Base-by-base conservation (phyloP, 2,888 invertebrate species). In the Sinhomidia bicolor region DNA sequence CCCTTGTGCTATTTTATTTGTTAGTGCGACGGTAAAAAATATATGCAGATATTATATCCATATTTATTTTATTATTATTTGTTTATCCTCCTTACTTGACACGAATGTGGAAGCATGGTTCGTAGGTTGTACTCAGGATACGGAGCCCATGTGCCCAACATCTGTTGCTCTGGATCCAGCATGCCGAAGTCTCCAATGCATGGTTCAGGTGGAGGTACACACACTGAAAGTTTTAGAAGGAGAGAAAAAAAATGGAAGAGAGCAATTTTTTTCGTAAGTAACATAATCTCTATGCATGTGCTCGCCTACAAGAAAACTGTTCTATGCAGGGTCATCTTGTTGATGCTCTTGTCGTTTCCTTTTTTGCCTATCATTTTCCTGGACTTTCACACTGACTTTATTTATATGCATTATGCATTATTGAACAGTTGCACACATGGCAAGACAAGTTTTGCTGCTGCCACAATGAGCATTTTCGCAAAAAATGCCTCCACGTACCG, bases 181-280 rank as follows among this genome's bases (percentile, higher is more conserved):
- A 87, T 65, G 7, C 89, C 89, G 62, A 90, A 90, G 47, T 90
- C 89, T 51, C 90, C 90, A 57, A 88, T 83, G 47, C 85, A 90
- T 71, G 91, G 89, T 57, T 90, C 91, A 7, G 93, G 92, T 74
- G 93, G 93, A 41, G 93, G 93, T 20, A 93, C 90, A 71, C 91
- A 93, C 29, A 92, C 92, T 91, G 82, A 65, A 89, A 89, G 68
- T 29, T 57, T 41, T 41, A 5, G 41, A 17, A 9, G 12, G 23
- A 17, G 26, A 78, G 54, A 29, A 26, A 17, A 78, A 54, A 26
- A 23, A 76, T 26, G 76, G 2, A 9, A n/a, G n/a, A n/a, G n/a
- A n/a, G n/a, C n/a, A n/a, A n/a, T n/a, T n/a, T n/a, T n/a, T n/a
- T n/a, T n/a, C n/a, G n/a, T n/a, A n/a, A n/a, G n/a, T n/a, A n/a